phyloP scores from a whole-genome alignment of 2,888 invertebrate species.

The Adela reaumurella region DNA sequence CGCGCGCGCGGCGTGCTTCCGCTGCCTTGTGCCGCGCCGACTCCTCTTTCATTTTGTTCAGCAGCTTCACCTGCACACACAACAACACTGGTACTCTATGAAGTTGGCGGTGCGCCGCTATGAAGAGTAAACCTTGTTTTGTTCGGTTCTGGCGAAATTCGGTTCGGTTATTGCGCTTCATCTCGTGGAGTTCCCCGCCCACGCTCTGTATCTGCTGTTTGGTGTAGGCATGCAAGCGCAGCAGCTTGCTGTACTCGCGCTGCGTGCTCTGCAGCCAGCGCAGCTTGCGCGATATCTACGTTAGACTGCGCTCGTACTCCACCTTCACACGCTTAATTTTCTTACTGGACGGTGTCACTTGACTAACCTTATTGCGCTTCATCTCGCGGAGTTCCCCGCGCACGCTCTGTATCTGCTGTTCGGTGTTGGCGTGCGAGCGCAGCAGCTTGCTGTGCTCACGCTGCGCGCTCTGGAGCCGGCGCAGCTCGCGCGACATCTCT shows the following conservation, averaged over 20 bases:
- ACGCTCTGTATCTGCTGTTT: constrained; percentile 71
- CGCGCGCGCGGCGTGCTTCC: constrained; percentile 72
- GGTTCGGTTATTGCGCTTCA: constrained; percentile 86
- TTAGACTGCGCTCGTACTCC: constrained; percentile 84
- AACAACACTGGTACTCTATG: too few relatives aligned
- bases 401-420: constrained; percentile 68
- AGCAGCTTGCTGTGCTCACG: constrained; percentile 85
- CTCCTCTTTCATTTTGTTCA: constrained; percentile 93
- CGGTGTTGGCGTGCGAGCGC: constrained; percentile 73
- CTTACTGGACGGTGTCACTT: constrained; percentile 60
- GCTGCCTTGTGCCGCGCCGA: constrained; percentile 80
- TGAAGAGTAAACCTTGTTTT: too few relatives aligned
- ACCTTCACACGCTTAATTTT: constrained; percentile 78
- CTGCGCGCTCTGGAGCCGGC: constrained; percentile 80
- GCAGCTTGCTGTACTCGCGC: constrained; percentile 81
- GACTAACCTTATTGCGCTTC: constrained; percentile 74
- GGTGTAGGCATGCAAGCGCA: constrained; percentile 74
- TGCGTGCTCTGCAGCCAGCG: constrained; percentile 82
- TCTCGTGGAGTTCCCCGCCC: constrained; percentile 70
- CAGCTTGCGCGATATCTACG: constrained; percentile 81
- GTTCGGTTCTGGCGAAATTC: too few relatives aligned
- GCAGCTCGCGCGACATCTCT: constrained; percentile 82
- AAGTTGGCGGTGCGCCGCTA: too few relatives aligned
- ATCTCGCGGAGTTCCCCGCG: constrained; percentile 74
- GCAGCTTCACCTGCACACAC: constrained; percentile 71